Conservation (phyloP, 2,888 invertebrate species). For the Amitus sp. region DNA sequence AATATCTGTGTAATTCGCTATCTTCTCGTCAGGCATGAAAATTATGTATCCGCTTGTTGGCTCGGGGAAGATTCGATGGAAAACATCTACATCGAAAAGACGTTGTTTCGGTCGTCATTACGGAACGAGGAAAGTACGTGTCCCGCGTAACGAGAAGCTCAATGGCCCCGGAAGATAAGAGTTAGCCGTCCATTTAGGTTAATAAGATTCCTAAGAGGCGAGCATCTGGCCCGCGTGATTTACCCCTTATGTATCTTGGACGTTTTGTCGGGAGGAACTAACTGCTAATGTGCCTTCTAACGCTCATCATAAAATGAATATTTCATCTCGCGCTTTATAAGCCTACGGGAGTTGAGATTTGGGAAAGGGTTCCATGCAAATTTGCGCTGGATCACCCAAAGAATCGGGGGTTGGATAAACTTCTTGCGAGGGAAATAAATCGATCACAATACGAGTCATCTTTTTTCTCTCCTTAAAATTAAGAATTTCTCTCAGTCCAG, state of each 20-base stretch:
- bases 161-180: constrained; percentile 16
- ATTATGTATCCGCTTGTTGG: constrained; percentile 5
- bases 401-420: constrained; percentile 15
- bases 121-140: not conserved
- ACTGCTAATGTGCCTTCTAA: constrained; percentile 53
- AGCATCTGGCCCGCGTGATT: constrained; percentile 15
- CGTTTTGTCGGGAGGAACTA: not conserved
- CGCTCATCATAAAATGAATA: constrained; percentile 62
- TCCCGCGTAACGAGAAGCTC: constrained; percentile 25
- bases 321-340: constrained; percentile 52
- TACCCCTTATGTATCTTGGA: constrained; percentile 24
- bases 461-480: too few species aligned
- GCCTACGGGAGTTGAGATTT: constrained; percentile 35
- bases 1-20: constrained; percentile 7
- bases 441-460: too few species aligned
- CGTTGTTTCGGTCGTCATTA: not conserved
- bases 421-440: constrained; percentile 16
- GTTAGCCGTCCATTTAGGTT: constrained; percentile 26
- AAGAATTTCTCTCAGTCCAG: too few species aligned
- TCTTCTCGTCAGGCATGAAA: constrained; percentile 2
- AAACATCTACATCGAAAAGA: not conserved
- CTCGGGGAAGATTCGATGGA: not conserved
- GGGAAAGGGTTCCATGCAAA: constrained; percentile 57
- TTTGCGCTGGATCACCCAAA: constrained; percentile 47
- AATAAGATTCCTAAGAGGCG: constrained; percentile 21